Base-by-base conservation (phyloP, 2,113 vertebrate genomes). In the Rhizomys pruinosus region DNA sequence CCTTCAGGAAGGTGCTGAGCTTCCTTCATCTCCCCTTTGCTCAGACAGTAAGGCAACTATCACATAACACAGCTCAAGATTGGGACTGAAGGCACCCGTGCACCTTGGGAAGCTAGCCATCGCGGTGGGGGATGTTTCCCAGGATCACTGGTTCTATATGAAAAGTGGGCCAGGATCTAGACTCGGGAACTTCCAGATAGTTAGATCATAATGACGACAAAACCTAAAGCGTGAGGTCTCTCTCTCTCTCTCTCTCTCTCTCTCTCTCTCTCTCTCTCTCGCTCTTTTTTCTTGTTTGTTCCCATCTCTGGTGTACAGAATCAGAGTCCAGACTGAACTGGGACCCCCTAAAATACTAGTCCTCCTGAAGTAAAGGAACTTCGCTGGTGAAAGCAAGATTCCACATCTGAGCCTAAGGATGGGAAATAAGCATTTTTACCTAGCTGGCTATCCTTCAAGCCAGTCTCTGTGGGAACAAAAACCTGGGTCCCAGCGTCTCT, bases 281-380 rank as follows among this genome's bases (percentile, higher is more conserved):
- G 17, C 27, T 69, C 3, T 34, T 27, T 32, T 32, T 32, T 64
- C 55, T 47, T 55, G 10, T 57, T 63, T 37, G 17, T 7, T 7
- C 69, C 80, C 5, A 0, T 29, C 64, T 84, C 57, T 42, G 6
- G 25, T 59, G 20, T n/a, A 15, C 72, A 34, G 87, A 90, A 77
- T 27, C 68, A 66, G 84, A 93, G 63, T 34, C 29, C 52, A 92
- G 77, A 44, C 34, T 39, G 80, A 87, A 87, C 78, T 77, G 61
- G 81, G 76, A 71, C 34, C 39, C 39, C 29, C 29, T 34, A 61
- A 89, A 77, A 39, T 77, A 55, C 6, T 68, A 92, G 80, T 55
- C 20, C 23, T 57, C 22, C 78, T 73, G 25, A 87, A 93, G 72
- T 39, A 88, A 82, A 94, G 57, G 52, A 80, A 80, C 44, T 84